Evolutionary conservation across 92 coral and sea anemone genomes (phyloP).

Genomic region (Scolanthus callimorphus): DNA sequence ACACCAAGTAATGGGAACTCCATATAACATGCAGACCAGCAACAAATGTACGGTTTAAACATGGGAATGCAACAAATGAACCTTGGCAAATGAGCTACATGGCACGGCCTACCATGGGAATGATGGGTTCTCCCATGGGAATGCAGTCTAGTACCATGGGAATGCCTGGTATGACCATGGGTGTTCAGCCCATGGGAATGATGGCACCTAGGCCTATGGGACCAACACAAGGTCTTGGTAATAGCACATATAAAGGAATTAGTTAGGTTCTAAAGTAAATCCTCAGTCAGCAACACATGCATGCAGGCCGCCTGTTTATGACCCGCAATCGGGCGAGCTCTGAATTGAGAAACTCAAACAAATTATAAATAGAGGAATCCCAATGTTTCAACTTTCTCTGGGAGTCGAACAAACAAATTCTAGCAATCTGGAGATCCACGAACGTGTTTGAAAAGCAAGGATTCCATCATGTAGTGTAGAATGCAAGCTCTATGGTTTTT

Average conservation of each 20-base stretch:
- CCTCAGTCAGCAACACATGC: too few relatives aligned
- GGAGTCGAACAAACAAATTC: too few relatives aligned
- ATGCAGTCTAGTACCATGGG: constrained; percentile 34
- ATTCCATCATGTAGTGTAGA: too few relatives aligned
- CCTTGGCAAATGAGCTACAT: constrained; percentile 61
- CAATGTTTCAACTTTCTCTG: too few relatives aligned
- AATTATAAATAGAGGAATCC: too few relatives aligned
- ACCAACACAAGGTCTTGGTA: constrained; percentile 58
- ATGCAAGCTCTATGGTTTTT: too few relatives aligned
- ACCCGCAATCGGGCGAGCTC: too few relatives aligned
- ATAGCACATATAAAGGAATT: constrained; percentile 62
- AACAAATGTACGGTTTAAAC: constrained; percentile 21
- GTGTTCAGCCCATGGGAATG: constrained; percentile 44
- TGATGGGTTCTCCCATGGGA: constrained; percentile 47
- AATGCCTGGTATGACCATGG: constrained; percentile 49
- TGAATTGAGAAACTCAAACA: too few relatives aligned
- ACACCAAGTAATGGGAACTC: neutral
- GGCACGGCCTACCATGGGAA: constrained; percentile 50
- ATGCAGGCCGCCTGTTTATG: too few relatives aligned
- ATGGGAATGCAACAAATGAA: constrained; percentile 48
- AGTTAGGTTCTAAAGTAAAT: too few relatives aligned
- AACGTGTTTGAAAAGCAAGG: too few relatives aligned
- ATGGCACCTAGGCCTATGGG: constrained; percentile 50
- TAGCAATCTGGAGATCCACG: too few relatives aligned
- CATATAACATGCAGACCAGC: constrained; percentile 23